Base-by-base conservation (phyloP, 2,888 invertebrate genomes). In the Xanthorhoe spadicearia region DNA sequence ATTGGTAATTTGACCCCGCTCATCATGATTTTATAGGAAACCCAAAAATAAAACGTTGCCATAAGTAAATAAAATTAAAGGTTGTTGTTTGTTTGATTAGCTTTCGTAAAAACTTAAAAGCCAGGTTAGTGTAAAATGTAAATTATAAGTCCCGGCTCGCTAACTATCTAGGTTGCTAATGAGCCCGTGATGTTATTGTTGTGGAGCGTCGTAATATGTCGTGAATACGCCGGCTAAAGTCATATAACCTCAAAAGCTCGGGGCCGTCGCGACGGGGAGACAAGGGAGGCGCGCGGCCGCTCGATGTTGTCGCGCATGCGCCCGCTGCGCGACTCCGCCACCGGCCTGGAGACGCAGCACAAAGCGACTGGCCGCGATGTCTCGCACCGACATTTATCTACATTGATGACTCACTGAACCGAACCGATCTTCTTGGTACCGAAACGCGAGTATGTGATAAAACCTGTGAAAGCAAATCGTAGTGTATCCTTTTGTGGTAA, bases 251-350 rank as follows among this genome's bases (percentile, higher is more conserved):
- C 90, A 92, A 92, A 81, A 91, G 81, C 78, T 81, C 72, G 78
- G 49, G 83, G 81, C 80, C 76, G 77, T 75, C 72, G 78, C 77
- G 77, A 77, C 78, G 76, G 50, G 59, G 80, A 75, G 78, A 80
- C 73, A 79, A 83, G 86, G 87, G 84, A 85, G 88, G 88, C 19
- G 35, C 49, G 18, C 51, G 84, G 84, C 85, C 90, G 92, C 82
- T 93, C 93, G 85, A 93, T 93, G 90, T 86, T 88, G 86, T 89
- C 81, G 79, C 93, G 91, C 92, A 83, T 89, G 92, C 92, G 92
- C 75, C 68, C 66, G 28, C 59, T 64, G 61, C 52, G 49, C 56
- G 55, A 68, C 75, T 61, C 72, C 64, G 65, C 69, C 75, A 75
- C 77, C 74, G 66, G 72, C 72, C 77, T 80, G 78, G 78, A 84